Base-by-base conservation (phyloP, 2,888 invertebrate species). In the Thymelicus sylvestris region DNA sequence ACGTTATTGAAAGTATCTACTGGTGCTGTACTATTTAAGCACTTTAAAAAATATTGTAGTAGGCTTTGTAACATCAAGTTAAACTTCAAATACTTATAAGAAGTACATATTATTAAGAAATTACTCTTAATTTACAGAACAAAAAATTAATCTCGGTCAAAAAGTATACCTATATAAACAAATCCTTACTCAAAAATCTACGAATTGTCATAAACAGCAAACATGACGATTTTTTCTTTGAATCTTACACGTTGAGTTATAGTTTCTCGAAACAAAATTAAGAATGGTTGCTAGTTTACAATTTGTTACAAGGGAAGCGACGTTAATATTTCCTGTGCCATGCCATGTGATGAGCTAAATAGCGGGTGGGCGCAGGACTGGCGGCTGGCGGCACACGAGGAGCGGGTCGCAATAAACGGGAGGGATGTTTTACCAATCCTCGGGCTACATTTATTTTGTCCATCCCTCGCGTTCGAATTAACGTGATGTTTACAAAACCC, bases 381-480 rank as follows among this genome's bases (percentile, higher is more conserved):
- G 15, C 39, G 31, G 62, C 7, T 4, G 13, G 6, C 39, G 8
- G 13, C 8, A 15, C 15, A 1, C 0, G 52, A 38, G 38, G 50
- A 15, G 12, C 19, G 52, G 13, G 19, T 52, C 19, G 7, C 52
- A 7, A 1, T 52, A 6, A 13, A 19, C n/a, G 47, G 63, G 39
- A 64, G 59, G 59, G 47, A 62, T 31, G 62, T 41, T 52, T 60
- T 19, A 61, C 62, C 52, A 67, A 31, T 44, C 66, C 38, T 48
- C 50, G n/a, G 7, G 8, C 8, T 38, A 38, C 62, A 61, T 55
- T 57, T 55, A 55, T 24, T 24, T 55, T 47, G 55, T 63, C 41
- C 68, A 4, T 55, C 31, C 47, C n/a, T 31, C 48, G 6, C 55
- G 68, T 68, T 55, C 61, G 47, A 63, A 62, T 68, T 55, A 68